phyloP scores from a whole-genome alignment of 2,888 invertebrate genomes.

The Chrysomela aeneicollis region DNA sequence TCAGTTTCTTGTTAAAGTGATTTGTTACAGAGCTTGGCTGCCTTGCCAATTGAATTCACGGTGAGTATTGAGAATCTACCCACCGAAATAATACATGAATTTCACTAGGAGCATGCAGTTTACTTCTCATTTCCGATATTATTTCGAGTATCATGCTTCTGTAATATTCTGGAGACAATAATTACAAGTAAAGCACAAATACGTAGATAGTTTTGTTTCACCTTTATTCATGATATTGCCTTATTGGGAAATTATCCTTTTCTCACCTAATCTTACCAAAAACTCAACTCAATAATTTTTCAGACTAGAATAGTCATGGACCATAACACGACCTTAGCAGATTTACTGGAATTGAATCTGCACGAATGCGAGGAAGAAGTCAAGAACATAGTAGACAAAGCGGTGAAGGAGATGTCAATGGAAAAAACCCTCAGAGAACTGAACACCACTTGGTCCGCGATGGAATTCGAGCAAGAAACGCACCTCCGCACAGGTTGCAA shows the following conservation, averaged over 20 bases:
- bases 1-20: constrained; percentile 42
- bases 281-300: too few relatives aligned
- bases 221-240: too few relatives aligned
- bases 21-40: constrained; percentile 80
- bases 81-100: neutral
- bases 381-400: constrained; percentile 96
- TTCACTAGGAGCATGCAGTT: neutral
- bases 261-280: too few relatives aligned
- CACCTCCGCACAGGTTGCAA: constrained; percentile 89
- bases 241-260: too few relatives aligned
- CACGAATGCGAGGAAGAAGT: constrained; percentile 98
- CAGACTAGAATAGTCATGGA: constrained; percentile 96
- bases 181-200: too few relatives aligned
- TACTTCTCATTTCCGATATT: too few relatives aligned
- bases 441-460: constrained; percentile 88
- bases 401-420: constrained; percentile 98
- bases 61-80: constrained; percentile 68
- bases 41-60: constrained; percentile 80
- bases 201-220: too few relatives aligned
- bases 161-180: too few relatives aligned
- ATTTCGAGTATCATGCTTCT: too few relatives aligned
- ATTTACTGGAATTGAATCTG: constrained; percentile 87
- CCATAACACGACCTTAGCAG: constrained; percentile 88
- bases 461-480: constrained; percentile 92
- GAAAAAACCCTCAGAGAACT: constrained; percentile 92